Conservation (phyloP, 2,113 vertebrate species). For the Psilopsiagon aymara region DNA sequence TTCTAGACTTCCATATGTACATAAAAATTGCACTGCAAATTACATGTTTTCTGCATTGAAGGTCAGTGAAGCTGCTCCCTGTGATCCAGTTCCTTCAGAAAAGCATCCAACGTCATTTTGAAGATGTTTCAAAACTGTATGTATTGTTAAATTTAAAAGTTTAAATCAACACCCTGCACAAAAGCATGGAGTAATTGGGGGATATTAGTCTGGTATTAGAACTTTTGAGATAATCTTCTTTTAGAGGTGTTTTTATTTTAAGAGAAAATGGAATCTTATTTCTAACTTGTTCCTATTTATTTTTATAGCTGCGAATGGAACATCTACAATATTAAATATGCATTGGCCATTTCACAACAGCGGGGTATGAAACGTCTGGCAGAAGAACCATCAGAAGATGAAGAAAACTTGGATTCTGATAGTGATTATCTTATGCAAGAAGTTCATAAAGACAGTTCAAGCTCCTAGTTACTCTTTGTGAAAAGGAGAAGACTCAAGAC, state of each 20-base stretch:
- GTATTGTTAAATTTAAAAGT: conserved; percentile 30
- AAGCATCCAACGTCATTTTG: conserved; percentile 88
- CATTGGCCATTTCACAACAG: conserved; percentile 84
- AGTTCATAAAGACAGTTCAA: neutral
- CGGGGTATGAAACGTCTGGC: conserved; percentile 82
- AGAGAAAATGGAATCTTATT: neutral
- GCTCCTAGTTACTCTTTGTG: neutral
- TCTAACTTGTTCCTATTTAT: neutral
- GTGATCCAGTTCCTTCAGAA: conserved; percentile 90
- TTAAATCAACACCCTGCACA: neutral
- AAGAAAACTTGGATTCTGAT: conserved; percentile 20
- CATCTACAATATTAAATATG: conserved; percentile 88
- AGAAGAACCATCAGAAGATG: conserved; percentile 26
- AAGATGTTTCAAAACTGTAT: conserved; percentile 92
- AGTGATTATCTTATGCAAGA: conserved; percentile 47
- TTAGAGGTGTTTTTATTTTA: neutral
- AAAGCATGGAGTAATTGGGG: neutral
- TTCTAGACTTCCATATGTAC: neutral
- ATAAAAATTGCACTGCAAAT: neutral
- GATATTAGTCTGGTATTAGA: neutral
- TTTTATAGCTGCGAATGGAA: conserved; percentile 92
- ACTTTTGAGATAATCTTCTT: fast-evolving
- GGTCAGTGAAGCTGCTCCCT: conserved; percentile 86
- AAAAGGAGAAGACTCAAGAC: neutral
- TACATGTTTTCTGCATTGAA: conserved; percentile 38